Percentiles rank a stretch among this genome's conserved stretches.
These are phyloP conservation scores for Talpa occidentalis DNA, from an alignment of 2,113 vertebrate genomes.

Conservation along the genomic window DNA sequence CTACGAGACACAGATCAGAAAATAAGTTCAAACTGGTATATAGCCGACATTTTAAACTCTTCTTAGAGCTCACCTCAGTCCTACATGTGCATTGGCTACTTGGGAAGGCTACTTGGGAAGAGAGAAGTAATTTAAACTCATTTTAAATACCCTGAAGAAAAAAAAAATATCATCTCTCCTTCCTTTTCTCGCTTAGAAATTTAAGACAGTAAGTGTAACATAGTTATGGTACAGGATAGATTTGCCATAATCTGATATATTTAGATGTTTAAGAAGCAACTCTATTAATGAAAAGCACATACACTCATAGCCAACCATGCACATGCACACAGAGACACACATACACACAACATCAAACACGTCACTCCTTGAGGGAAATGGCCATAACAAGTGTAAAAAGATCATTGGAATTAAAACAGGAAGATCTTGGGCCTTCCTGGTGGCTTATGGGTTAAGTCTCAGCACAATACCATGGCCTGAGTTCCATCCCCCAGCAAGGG, in stretches of 20 bases:
- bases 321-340: rapidly evolving
- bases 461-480: too few species aligned
- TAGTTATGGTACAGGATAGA: neutral
- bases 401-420: neutral
- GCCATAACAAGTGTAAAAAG: neutral
- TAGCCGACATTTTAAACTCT: neutral
- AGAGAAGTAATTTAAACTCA: neutral
- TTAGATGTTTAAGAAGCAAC: neutral
- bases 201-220: neutral
- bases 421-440: neutral
- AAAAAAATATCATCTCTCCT: neutral
- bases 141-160: neutral
- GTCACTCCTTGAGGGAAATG: neutral
- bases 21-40: neutral
- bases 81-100: neutral
- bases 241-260: neutral
- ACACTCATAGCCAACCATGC: neutral
- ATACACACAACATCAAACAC: neutral
- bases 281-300: neutral
- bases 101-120: neutral
- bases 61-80: neutral
- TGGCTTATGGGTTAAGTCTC: too few species aligned
- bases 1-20: neutral
- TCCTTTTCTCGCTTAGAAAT: neutral
- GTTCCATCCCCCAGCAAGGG: too few species aligned